These are phyloP conservation scores for Ptychadena robeensis DNA, from an alignment of 2,797 vertebrate species.

Conservation along the genomic window DNA sequence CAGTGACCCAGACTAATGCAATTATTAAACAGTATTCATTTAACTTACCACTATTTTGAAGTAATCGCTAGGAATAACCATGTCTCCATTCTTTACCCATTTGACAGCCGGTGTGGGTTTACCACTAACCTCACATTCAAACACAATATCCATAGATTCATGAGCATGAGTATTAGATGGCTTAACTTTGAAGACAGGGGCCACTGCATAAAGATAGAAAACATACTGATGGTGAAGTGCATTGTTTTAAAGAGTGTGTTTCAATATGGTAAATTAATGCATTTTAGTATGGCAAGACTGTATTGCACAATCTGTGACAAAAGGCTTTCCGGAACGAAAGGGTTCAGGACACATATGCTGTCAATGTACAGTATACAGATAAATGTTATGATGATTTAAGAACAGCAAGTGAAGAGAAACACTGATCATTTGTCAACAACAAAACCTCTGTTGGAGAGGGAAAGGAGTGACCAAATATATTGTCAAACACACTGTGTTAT, in stretches of 20 bases:
- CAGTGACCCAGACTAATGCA: not conserved
- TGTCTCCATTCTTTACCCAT: conserved; percentile 96
- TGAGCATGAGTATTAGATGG: conserved; percentile 90
- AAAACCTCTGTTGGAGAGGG: conserved; percentile 19
- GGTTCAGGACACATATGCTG: not conserved
- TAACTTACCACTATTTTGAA: conserved; percentile 93
- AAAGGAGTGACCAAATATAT: conserved; percentile 30
- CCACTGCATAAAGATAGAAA: conserved; percentile 72
- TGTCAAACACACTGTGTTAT: conserved; percentile 19
- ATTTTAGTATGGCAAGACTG: not conserved
- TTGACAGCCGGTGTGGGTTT: conserved; percentile 91
- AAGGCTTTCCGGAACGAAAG: not conserved
- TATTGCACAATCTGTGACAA: not conserved
- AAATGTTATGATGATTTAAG: conserved; percentile 18
- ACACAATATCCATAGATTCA: conserved; percentile 94
- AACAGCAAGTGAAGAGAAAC: conserved; percentile 13
- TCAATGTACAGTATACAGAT: conserved; percentile 2
- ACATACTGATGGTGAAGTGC: not conserved
- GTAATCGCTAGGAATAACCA: conserved; percentile 97
- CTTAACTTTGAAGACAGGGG: conserved; percentile 84
- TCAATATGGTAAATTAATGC: too few species aligned
- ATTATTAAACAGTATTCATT: not conserved
- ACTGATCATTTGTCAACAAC: conserved; percentile 16
- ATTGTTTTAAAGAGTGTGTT: too few species aligned
- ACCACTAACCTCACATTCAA: conserved; percentile 92